Conservation (phyloP, 1,140 invertebrate genomes). For the honey bee (Apis mellifera) region DNA sequence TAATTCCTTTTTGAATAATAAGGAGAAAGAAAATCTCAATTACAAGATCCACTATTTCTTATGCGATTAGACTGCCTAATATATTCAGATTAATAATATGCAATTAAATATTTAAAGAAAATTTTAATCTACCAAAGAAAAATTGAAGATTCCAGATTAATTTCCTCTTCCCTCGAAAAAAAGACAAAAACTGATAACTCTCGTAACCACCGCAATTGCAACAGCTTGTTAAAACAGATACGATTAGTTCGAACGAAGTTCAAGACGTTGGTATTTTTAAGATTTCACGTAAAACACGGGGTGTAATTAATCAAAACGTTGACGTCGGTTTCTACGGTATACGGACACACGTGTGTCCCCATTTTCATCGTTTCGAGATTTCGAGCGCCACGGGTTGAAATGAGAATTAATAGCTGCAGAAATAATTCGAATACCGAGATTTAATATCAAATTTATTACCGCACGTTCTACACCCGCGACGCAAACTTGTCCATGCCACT, state of each 20-base stretch:
- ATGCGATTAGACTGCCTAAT: too few species aligned
- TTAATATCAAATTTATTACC: neutral
- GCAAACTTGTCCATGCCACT: neutral
- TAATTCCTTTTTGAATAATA: too few species aligned
- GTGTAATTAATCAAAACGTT: constrained; percentile 7
- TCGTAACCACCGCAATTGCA: too few species aligned
- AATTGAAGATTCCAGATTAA: too few species aligned
- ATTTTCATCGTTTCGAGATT: neutral
- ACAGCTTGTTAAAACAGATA: neutral
- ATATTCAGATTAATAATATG: too few species aligned
- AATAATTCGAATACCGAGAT: neutral
- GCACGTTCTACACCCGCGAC: neutral
- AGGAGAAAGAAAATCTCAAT: too few species aligned
- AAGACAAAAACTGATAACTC: too few species aligned
- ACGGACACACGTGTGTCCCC: neutral
- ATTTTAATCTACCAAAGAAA: too few species aligned
- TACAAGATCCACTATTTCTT: too few species aligned
- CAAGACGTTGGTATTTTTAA: neutral
- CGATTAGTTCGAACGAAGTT: neutral
- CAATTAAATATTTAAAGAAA: too few species aligned
- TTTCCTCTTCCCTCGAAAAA: too few species aligned
- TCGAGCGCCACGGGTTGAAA: neutral
- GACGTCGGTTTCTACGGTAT: neutral
- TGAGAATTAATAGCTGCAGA: neutral
- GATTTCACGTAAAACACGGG: neutral